Percentiles rank a stretch among this genome's conserved stretches.
Conservation (phyloP, 2,888 invertebrate species). For the Thalpophila matura region DNA sequence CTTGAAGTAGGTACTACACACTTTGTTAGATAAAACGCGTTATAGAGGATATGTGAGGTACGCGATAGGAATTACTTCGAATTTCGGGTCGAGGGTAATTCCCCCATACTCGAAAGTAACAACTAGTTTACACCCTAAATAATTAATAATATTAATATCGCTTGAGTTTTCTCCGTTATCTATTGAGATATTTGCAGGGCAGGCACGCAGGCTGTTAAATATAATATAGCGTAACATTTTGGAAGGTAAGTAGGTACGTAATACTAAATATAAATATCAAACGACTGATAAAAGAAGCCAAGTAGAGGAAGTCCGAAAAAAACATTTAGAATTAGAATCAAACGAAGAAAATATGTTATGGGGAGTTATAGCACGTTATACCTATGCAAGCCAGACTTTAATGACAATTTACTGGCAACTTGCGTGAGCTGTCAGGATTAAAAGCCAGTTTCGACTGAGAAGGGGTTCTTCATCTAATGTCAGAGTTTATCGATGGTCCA, state of each 20-base stretch:
- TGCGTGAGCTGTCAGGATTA: not conserved
- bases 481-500: conserved; percentile 43
- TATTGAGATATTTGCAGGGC: no score
- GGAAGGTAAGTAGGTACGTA: no score
- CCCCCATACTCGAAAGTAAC: not conserved
- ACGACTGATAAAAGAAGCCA: not conserved
- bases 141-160: not conserved
- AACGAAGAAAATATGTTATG: not conserved
- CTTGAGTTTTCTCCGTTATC: not conserved
- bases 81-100: not conserved
- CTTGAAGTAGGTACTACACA: conserved; percentile 29
- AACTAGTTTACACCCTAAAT: not conserved
- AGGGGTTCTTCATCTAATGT: conserved; percentile 26
- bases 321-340: not conserved
- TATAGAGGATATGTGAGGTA: conserved; percentile 37
- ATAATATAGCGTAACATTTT: no score
- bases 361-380: no score
- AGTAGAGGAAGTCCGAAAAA: not conserved
- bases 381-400: no score
- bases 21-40: conserved; percentile 32
- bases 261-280: no score
- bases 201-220: no score
- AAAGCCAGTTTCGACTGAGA: not conserved
- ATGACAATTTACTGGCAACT: not conserved
- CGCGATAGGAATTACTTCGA: conserved; percentile 36